Evolutionary conservation across 2,113 vertebrate species (phyloP).

Genomic region (Potamarius usumacintae): DNA sequence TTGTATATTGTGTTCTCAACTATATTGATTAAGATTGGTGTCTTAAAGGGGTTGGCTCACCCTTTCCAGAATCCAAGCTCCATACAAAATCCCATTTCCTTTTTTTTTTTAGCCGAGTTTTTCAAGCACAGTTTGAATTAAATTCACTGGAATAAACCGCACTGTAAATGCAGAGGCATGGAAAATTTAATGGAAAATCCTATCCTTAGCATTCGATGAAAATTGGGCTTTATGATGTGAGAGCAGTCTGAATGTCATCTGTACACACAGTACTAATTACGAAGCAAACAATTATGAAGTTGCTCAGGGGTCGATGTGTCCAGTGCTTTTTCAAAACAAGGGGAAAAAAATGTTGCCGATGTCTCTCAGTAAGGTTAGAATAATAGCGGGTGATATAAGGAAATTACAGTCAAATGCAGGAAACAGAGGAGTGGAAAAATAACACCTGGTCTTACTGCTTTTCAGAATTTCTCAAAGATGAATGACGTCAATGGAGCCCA

Average conservation of each 20-base stretch:
- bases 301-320: neutral
- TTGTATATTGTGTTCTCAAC: too few species aligned
- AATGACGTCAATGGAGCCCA: neutral
- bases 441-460: neutral
- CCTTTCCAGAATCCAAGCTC: neutral
- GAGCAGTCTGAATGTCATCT: neutral
- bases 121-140: neutral
- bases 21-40: too few species aligned
- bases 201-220: neutral
- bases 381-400: conserved; percentile 15
- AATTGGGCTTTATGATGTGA: neutral
- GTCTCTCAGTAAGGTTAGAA: neutral
- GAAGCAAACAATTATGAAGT: conserved; percentile 18
- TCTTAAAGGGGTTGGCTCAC: too few species aligned
- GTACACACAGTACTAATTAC: neutral
- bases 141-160: conserved; percentile 4
- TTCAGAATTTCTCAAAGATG: neutral
- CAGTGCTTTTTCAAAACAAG: conserved; percentile 9
- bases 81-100: neutral
- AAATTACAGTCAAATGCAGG: conserved; percentile 15
- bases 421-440: conserved; percentile 13
- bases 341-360: neutral
- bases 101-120: neutral
- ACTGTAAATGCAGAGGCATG: neutral
- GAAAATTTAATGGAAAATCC: neutral